These are phyloP conservation scores for Sesia bembeciformis DNA, from an alignment of 2,888 invertebrate genomes.

Conservation along the genomic window DNA sequence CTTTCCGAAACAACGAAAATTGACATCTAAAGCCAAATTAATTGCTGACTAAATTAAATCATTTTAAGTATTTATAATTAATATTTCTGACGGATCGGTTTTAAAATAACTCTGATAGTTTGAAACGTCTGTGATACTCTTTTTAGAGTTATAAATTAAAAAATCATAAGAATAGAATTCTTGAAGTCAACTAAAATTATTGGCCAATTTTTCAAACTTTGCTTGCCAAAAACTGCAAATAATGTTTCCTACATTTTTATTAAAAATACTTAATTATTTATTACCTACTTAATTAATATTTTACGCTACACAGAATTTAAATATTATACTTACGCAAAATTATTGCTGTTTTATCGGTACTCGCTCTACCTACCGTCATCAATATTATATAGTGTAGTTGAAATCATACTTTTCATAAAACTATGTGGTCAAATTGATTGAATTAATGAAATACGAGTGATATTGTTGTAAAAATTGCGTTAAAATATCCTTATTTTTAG, in stretches of 20 bases:
- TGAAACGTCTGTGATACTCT: slow-evolving; percentile 39
- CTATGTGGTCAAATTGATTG: slow-evolving; percentile 25
- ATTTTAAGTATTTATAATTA: slow-evolving; percentile 19
- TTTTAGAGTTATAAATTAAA: not conserved
- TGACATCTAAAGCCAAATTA: not conserved
- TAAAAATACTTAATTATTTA: no score
- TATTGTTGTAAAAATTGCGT: slow-evolving; percentile 33
- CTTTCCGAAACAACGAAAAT: not conserved
- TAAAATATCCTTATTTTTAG: slow-evolving; percentile 55
- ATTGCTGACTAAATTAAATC: not conserved
- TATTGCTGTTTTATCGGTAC: slow-evolving; percentile 9
- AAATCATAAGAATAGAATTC: not conserved
- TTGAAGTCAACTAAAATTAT: not conserved
- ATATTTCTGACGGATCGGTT: slow-evolving; percentile 45
- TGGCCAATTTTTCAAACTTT: not conserved
- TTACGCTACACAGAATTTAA: not conserved
- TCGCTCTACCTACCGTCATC: slow-evolving; percentile 39
- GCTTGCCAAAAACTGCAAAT: not conserved
- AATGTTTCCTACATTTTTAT: not conserved
- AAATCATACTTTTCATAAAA: slow-evolving; percentile 4
- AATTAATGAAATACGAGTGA: slow-evolving; percentile 27
- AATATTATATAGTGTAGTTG: slow-evolving; percentile 34
- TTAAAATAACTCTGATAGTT: slow-evolving; percentile 14
- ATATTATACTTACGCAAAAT: not conserved
- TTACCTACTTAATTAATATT: not conserved